These are phyloP conservation scores for Leptopilina drosophilae DNA, from an alignment of 2,888 invertebrate species.

Conservation along the genomic window DNA sequence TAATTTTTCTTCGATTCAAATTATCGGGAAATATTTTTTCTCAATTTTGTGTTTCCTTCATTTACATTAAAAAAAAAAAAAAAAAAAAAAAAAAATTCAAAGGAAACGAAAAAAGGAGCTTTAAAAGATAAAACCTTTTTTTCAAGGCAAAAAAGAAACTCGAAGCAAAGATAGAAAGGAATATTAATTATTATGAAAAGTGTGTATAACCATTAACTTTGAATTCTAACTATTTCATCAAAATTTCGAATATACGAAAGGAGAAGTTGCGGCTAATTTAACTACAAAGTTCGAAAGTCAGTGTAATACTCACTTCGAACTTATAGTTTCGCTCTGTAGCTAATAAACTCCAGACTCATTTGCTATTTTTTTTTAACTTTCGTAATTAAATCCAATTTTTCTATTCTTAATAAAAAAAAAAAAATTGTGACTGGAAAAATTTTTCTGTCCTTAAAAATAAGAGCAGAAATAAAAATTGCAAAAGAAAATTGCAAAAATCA, in stretches of 20 bases:
- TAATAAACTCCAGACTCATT: not conserved
- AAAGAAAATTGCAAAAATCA: not conserved
- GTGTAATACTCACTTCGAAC: not conserved
- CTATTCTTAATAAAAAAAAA: too few relatives aligned
- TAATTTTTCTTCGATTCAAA: not conserved
- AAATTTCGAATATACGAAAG: not conserved
- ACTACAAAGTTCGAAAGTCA: slow-evolving; percentile 1
- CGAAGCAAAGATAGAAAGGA: too few relatives aligned
- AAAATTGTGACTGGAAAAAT: too few relatives aligned
- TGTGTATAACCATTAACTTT: not conserved
- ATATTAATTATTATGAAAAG: not conserved
- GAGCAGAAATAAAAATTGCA: not conserved
- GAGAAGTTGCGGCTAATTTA: not conserved
- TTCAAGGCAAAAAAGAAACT: not conserved
- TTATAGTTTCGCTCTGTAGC: not conserved
- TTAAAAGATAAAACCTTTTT: too few relatives aligned
- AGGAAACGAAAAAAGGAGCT: too few relatives aligned
- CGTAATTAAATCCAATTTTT: too few relatives aligned
- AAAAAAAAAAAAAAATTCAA: too few relatives aligned
- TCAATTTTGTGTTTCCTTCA: too few relatives aligned
- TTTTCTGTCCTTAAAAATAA: not conserved
- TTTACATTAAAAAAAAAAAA: too few relatives aligned
- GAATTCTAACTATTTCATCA: not conserved
- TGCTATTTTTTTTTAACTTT: not conserved
- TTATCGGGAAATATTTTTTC: not conserved